Base-by-base conservation (phyloP, 2,797 vertebrate species). In the Catostomus latipinnis region DNA sequence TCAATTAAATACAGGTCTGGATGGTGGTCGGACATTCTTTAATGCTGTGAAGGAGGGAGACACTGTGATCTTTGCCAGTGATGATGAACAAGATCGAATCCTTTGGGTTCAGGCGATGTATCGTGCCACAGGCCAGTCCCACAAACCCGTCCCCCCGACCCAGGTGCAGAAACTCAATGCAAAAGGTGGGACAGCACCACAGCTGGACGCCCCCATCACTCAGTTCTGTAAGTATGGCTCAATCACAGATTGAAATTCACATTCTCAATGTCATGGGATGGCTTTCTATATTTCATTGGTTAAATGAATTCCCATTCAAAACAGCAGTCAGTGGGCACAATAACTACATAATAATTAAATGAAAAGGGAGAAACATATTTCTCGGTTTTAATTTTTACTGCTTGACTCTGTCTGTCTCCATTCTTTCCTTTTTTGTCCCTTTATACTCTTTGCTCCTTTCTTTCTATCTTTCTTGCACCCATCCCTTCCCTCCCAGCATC, bases 81-180 rank as follows among this genome's bases (percentile, higher is more conserved):
- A 98, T 0, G 97, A 99, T 6, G 98, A 99, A 82, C 98, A 99
- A 90, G 98, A 99, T 87, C 95, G 98, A 22, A 98, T 99, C 88
- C 92, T 99, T 58, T 99, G 98, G 98, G 98, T 99, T 79, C 98
- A 99, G 90, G 98, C 98, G 75, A 98, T 99, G 97, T 99, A 98
- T 81, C 93, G 98, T 82, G 98, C 98, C 86, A 99, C 98, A 0
- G 98, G 98, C 48, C 98, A 99, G 90, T 98, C 98, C 0, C 98
- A 99, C 93, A 99, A 99, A 88, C 98, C 98, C 6, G 92, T 99
- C 57, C 97, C 98, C 0, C 98, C 98, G 0, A 99, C 98, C 62
- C 98, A 99, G 92, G 96, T 99, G 85, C 98, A 99, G 92, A 99
- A 99, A 84, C 96, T 99, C 86, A 99, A 99, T 18, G 95, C 97